Evolutionary conservation across 2,797 vertebrate genomes (phyloP).

Genomic region (Hephaestus fuliginosus): DNA sequence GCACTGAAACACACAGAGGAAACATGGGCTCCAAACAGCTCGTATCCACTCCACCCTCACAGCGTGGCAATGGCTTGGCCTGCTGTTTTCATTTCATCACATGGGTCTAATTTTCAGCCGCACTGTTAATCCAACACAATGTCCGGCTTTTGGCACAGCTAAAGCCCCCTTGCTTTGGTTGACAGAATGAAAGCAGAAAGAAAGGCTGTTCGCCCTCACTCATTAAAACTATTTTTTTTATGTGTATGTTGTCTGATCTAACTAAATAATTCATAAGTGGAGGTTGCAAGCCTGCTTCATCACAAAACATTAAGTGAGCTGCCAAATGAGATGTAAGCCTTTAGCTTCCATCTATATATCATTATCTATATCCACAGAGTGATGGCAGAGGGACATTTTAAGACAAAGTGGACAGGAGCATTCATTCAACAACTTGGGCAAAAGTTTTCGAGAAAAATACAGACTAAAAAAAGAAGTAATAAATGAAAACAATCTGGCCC

Average conservation of each 20-base stretch:
- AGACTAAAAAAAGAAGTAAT: not conserved
- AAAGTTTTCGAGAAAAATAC: not conserved
- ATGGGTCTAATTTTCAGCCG: conserved; percentile 53
- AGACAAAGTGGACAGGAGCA: not conserved
- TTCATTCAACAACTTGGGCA: not conserved
- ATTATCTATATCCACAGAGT: not conserved
- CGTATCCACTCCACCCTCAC: conserved; percentile 35
- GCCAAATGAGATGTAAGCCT: not conserved
- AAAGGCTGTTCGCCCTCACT: not conserved
- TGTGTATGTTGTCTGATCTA: not conserved
- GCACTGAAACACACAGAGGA: conserved; percentile 64
- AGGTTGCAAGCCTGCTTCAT: not conserved
- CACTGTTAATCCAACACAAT: conserved; percentile 70
- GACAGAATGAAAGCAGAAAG: conserved; percentile 41
- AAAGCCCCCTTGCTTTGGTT: conserved; percentile 65
- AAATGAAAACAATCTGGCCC: not conserved
- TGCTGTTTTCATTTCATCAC: conserved; percentile 58
- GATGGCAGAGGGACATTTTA: not conserved
- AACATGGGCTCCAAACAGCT: conserved; percentile 36
- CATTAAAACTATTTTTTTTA: conserved; percentile 6
- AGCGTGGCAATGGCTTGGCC: conserved; percentile 27
- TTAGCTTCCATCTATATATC: not conserved
- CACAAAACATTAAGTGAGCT: not conserved
- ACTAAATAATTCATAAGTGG: not conserved
- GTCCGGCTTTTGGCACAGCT: conserved; percentile 63